Conservation (phyloP, 2,797 vertebrate genomes). For the Gallirallus australis region DNA sequence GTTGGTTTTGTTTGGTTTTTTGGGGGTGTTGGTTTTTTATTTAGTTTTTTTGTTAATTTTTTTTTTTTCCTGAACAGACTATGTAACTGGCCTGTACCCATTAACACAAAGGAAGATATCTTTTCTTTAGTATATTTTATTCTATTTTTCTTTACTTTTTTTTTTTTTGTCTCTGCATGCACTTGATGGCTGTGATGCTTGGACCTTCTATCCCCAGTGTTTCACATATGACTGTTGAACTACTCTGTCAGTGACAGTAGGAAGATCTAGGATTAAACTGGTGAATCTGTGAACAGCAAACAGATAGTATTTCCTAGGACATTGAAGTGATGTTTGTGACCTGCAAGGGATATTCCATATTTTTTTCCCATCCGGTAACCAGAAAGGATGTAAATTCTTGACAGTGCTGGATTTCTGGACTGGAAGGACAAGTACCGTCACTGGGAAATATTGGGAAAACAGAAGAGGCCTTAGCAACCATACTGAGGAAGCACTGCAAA, state of each 20-base stretch:
- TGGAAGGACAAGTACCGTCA: not conserved
- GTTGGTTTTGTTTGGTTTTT: too few relatives aligned
- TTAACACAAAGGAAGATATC: not conserved
- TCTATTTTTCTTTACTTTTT: not conserved
- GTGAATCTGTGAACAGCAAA: not conserved
- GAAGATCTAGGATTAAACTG: not conserved
- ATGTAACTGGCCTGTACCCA: not conserved
- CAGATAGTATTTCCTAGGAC: not conserved
- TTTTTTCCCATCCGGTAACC: not conserved
- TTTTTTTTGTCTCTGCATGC: not conserved
- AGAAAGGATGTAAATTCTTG: not conserved
- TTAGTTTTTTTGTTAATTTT: too few relatives aligned
- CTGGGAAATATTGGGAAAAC: not conserved
- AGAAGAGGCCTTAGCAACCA: not conserved
- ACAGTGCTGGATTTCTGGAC: not conserved
- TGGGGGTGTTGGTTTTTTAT: too few relatives aligned
- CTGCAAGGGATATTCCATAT: not conserved
- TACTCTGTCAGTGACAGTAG: not conserved
- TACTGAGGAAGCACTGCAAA: not conserved
- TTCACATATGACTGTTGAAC: not conserved
- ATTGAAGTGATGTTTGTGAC: not conserved
- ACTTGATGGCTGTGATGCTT: not conserved
- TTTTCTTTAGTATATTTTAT: not conserved
- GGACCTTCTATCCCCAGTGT: not conserved
- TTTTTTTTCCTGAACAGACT: not conserved